These are phyloP conservation scores for Trichomycterus rosablanca DNA, from an alignment of 2,113 vertebrate species.

Conservation along the genomic window DNA sequence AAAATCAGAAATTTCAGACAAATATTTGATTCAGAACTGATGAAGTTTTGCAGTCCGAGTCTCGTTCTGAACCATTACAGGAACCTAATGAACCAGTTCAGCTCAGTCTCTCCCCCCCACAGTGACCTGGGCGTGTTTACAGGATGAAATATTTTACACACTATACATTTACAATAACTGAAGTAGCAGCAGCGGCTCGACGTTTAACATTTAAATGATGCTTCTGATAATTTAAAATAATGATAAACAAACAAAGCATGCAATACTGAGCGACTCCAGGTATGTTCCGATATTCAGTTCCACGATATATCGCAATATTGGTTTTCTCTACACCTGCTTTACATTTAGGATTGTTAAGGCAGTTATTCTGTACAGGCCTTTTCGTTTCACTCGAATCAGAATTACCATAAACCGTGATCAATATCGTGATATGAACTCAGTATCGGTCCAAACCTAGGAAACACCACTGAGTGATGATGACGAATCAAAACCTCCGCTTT, in stretches of 20 bases:
- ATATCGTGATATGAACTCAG: not conserved
- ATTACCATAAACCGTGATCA: not conserved
- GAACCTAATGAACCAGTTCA: too few relatives aligned
- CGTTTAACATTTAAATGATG: slow-evolving; percentile 1
- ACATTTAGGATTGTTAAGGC: not conserved
- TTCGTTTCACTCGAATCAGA: not conserved
- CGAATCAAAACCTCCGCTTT: not conserved
- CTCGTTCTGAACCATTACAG: too few relatives aligned
- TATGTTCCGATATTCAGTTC: not conserved
- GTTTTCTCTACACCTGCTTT: not conserved
- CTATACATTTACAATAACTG: too few relatives aligned
- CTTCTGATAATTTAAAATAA: slow-evolving; percentile 1
- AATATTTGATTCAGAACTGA: too few relatives aligned
- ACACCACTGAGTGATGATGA: not conserved
- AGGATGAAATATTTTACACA: too few relatives aligned
- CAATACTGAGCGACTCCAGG: slow-evolving; percentile 1
- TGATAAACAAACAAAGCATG: slow-evolving; percentile 10
- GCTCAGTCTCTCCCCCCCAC: too few relatives aligned
- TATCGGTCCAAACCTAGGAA: not conserved
- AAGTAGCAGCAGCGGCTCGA: slow-evolving; percentile 8
- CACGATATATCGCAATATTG: not conserved
- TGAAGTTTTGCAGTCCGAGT: too few relatives aligned
- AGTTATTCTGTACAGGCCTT: not conserved
- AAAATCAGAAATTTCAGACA: too few relatives aligned
- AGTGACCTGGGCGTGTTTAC: too few relatives aligned